Evolutionary conservation across 2,113 vertebrate genomes (phyloP).

Genomic region (Ophiodon elongatus): DNA sequence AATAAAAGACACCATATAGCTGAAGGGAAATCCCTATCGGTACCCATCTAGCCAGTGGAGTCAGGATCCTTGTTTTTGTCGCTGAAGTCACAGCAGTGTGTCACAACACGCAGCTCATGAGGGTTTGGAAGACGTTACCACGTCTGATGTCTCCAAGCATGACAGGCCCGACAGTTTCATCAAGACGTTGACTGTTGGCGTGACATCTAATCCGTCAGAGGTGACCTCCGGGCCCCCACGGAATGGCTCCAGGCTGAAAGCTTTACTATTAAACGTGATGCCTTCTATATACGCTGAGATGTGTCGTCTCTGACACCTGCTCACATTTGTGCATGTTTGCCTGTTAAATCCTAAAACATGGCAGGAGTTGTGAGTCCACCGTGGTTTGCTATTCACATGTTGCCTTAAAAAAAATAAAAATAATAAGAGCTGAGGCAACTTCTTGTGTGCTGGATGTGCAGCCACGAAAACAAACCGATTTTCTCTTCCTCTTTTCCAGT

Average conservation of each 20-base stretch:
- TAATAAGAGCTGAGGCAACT: neutral
- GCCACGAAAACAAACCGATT: neutral
- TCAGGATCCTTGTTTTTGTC: conserved; percentile 50
- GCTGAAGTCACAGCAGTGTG: conserved; percentile 46
- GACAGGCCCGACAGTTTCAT: conserved; percentile 6
- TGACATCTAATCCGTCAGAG: conserved; percentile 47
- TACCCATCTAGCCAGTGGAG: conserved; percentile 21
- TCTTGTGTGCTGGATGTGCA: neutral
- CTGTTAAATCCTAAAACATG: neutral
- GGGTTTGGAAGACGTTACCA: conserved; percentile 27
- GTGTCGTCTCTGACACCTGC: neutral
- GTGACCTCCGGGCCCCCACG: conserved; percentile 32
- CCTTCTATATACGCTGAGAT: conserved; percentile 8
- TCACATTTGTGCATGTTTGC: no score
- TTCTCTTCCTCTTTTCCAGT: neutral
- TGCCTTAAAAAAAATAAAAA: neutral
- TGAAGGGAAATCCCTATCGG: conserved; percentile 41
- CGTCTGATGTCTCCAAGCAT: conserved; percentile 12
- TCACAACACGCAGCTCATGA: conserved; percentile 61
- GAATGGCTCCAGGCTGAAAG: conserved; percentile 4
- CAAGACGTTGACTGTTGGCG: conserved; percentile 37
- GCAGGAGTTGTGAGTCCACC: neutral
- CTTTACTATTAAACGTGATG: conserved; percentile 11
- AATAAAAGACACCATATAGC: neutral
- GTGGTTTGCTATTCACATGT: neutral